Base-by-base conservation (phyloP, 2,888 invertebrate genomes). In the Timandra comae region DNA sequence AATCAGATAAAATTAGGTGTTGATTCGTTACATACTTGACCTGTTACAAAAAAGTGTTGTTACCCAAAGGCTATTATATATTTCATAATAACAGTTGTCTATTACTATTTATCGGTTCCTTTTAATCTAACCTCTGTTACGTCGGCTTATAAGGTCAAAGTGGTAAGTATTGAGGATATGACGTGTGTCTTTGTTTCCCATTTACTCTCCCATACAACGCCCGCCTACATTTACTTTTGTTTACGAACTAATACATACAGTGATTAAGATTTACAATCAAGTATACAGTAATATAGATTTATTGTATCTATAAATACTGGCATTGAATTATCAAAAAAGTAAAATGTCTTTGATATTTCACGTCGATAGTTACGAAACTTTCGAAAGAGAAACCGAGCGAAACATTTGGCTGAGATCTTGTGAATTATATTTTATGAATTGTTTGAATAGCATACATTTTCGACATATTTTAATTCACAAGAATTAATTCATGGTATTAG, bases 181-280 rank as follows among this genome's bases (percentile, higher is more conserved):
- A 58, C 51, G 45, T 32, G 34, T 49, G 54, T 59, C 67, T 66
- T 66, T 69, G 71, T 72, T 70, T 62, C 62, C 60, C 56, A 63
- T 71, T 67, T 64, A 63, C 60, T 64, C 62, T 67, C 63, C 56
- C 57, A 65, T 58, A 56, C 49, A 48, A n/a, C n/a, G n/a, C 43
- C 54, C 69, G 52, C 75, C 74, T 70, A 80, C 82, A 75, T 80
- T 82, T 79, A 79, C 80, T 81, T 84, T 78, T 81, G 68, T 74
- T 75, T 73, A 75, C 58, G 60, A 63, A 27, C 35, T 23, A 38
- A 30, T 32, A 35, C 28, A 33, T 33, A 26, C 22, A 21, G 26
- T 22, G 12, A 29, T 36, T 24, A 19, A 27, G 16, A 8, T 31
- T 54, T 60, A 52, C 48, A 43, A 55, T 25, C 32, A n/a, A n/a